Base-by-base conservation (phyloP, 2,113 vertebrate genomes). In the Bubo scandiacus region DNA sequence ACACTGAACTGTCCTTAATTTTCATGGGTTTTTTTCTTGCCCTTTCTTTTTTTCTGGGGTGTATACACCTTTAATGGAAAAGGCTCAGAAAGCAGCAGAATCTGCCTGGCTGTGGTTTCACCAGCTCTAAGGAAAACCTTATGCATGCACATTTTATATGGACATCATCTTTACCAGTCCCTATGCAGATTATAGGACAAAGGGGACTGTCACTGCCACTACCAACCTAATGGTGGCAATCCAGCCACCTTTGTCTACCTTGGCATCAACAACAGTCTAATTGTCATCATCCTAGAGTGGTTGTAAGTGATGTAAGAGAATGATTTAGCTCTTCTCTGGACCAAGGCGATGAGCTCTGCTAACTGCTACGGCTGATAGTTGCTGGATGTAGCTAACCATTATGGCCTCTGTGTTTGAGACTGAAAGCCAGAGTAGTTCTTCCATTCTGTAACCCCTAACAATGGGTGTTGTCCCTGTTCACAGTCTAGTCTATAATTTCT, bases 1-100 rank as follows among this genome's bases (percentile, higher is more conserved):
- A 73, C 13, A 70, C 19, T 81, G 54, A 83, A 8, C 30, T 67
- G 23, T 74, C 43, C 32, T 42, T 63, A 55, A 49, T 65, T 72
- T 86, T 80, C 0, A 0, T 29, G 15, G 3, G 2, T 12, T 30
- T 3, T 14, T 40, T 74, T 40, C 11, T 8, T 72, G 14, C 14
- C 9, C 27, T 30, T 25, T 23, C 8, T 11, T 18, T 25, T 10
- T 25, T 23, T 26, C 6, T 47, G 6, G 2, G 4, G 2, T 92
- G 40, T 61, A 83, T 86, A 36, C 78, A 61, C 14, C 26, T 80
- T 15, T 65, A 65, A 54, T 8, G 1, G 32, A 66, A 88, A 92
- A 86, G 15, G 15, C 52, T 92, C 20, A 72, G 21, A 86, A 87
- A 81, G 11, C 52, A 89, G 18, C 36, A 80, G 16, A 5, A 80